Evolutionary conservation across 1,140 invertebrate genomes (phyloP).

Genomic region (Leptinotarsa texana): DNA sequence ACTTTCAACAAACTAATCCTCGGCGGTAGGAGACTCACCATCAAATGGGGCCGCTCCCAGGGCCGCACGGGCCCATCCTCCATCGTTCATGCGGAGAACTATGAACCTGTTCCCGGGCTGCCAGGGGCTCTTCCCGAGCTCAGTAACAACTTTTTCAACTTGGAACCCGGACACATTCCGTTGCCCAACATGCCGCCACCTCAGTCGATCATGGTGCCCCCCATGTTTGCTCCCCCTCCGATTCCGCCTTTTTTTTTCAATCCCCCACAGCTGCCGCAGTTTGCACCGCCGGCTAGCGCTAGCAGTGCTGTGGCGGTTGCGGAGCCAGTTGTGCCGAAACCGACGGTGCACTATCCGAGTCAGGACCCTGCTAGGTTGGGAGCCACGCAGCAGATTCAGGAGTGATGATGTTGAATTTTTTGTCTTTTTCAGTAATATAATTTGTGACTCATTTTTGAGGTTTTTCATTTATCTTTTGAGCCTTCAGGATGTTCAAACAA

Average conservation of each 20-base stretch:
- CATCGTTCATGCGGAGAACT: conserved; percentile 52
- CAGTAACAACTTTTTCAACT: conserved; percentile 82
- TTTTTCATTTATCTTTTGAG: too few relatives aligned
- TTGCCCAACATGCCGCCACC: conserved; percentile 59
- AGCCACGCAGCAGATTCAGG: conserved; percentile 57
- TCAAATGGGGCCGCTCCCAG: conserved; percentile 96
- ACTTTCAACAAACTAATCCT: conserved; percentile 96
- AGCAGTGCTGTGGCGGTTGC: conserved; percentile 39
- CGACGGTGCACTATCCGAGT: conserved; percentile 86
- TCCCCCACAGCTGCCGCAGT: conserved; percentile 62
- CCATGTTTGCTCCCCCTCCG: conserved; percentile 55
- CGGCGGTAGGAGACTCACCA: conserved; percentile 83
- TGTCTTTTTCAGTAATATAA: background rate
- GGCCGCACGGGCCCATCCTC: conserved; percentile 50
- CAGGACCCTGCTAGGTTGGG: conserved; percentile 92
- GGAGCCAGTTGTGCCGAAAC: conserved; percentile 50
- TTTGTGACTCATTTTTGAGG: too few relatives aligned
- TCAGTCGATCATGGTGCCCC: conserved; percentile 62
- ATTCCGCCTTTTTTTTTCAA: conserved; percentile 66
- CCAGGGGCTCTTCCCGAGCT: conserved; percentile 77
- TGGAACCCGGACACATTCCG: conserved; percentile 63
- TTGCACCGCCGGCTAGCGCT: conserved; percentile 57
- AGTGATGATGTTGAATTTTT: background rate
- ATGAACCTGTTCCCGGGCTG: conserved; percentile 88
- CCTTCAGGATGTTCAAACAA: too few relatives aligned